Percentiles rank a stretch among this genome's conserved stretches.
Evolutionary conservation across 2,113 vertebrate genomes (phyloP).

Genomic region (Thunnus maccoyii): DNA sequence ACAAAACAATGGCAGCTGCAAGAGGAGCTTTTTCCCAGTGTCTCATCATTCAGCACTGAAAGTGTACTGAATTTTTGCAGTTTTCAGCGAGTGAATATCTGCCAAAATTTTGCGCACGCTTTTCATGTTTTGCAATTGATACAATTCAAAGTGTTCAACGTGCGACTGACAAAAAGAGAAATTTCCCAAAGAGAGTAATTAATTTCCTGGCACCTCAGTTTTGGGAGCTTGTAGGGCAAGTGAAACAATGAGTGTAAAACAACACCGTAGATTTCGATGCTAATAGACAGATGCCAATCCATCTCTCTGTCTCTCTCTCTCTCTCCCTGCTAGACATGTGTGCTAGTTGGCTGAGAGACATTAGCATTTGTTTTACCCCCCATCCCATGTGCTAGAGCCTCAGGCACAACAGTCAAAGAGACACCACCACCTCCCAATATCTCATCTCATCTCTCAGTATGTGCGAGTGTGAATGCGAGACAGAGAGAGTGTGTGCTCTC

Average conservation of each 20-base stretch:
- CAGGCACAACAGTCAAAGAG: constrained; percentile 80
- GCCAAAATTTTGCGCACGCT: constrained; percentile 64
- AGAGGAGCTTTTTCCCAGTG: constrained; percentile 40
- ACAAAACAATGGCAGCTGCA: constrained; percentile 67
- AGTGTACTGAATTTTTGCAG: constrained; percentile 43
- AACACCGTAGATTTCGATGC: constrained; percentile 53
- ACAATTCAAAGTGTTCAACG: constrained; percentile 59
- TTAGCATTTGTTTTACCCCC: constrained; percentile 81
- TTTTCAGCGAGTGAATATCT: constrained; percentile 44
- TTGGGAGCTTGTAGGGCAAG: constrained; percentile 64
- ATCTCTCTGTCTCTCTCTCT: constrained; percentile 32
- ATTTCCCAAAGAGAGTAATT: constrained; percentile 82
- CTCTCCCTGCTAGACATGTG: constrained; percentile 73
- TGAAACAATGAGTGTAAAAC: constrained; percentile 65
- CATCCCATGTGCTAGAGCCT: constrained; percentile 79
- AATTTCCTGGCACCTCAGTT: constrained; percentile 75
- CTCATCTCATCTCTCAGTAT: constrained; percentile 77
- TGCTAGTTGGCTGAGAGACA: constrained; percentile 78
- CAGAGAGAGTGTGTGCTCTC: constrained; percentile 56
- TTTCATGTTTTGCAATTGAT: constrained; percentile 67
- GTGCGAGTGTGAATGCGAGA: constrained; percentile 67
- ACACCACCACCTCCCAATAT: constrained; percentile 75
- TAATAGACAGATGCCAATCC: constrained; percentile 83
- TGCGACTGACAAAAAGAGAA: constrained; percentile 59
- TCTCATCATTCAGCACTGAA: constrained; percentile 57